Base-by-base conservation (phyloP, 2,888 invertebrate genomes). In the Plebejus argus region DNA sequence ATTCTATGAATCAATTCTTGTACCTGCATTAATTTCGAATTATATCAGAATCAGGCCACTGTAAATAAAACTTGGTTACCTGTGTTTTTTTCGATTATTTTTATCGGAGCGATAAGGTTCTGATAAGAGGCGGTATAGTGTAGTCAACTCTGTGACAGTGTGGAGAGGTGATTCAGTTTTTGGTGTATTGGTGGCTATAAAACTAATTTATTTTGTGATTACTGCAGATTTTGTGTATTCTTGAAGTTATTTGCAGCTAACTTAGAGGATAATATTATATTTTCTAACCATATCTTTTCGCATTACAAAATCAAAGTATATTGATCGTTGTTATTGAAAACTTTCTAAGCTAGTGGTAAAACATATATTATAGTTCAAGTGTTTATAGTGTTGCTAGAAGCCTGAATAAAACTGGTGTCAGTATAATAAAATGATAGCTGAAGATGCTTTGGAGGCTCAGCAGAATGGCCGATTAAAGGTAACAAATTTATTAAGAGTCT, bases 361-460 rank as follows among this genome's bases (percentile, higher is more conserved):
- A 61, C 20, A n/a, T 61, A 20, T n/a, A 18, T 1, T 2, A 39
- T 1, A 49, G 49, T 49, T 0, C 18, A 53, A 5, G 49, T 53
- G 53, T 53, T 53, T 53, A 45, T 45, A 5, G 53, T 53, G 18
- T 45, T 45, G 45, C 45, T 45, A 3, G 53, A 0, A 53, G 53
- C 10, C 4, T 12, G 12, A 74, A 23, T 18, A 49, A 70, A 45
- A 45, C 45, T 45, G 39, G 70, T 71, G 39, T 7, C 33, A 35
- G 71, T 35, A n/a, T 15, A 3, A 15, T 77, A 76, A 56, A 70
- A 90, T 91, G 90, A 83, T 83, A 77, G 92, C 91, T 18, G 91
- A 91, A 81, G 92, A 92, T 77, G 92, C 92, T 1, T 85, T 88
- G 79, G 86, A 87, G 74, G 90, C 86, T n/a, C 87, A 91, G 81